These are phyloP conservation scores for Sepioteuthis lessoniana DNA, from an alignment of 2,888 invertebrate species.

Conservation along the genomic window DNA sequence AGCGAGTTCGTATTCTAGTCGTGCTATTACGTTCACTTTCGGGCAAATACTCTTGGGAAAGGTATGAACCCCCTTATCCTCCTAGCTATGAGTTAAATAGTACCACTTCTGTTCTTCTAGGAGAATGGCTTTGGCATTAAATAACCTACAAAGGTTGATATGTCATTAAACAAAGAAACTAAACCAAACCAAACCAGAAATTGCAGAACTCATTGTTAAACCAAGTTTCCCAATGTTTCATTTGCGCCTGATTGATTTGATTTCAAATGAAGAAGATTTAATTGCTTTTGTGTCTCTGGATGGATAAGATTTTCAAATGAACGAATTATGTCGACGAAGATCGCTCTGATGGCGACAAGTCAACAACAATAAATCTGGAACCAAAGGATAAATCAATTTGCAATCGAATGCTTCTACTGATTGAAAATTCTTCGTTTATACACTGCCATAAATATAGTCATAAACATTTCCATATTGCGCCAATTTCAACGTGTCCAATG, in stretches of 20 bases:
- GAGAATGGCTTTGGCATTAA: no score
- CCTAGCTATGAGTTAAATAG: no score
- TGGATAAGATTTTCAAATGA: not conserved
- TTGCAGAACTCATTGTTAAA: not conserved
- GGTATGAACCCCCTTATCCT: no score
- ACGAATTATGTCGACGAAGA: not conserved
- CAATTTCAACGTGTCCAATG: no score
- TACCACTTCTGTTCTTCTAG: no score
- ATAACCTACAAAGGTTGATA: no score
- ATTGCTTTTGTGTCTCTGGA: no score
- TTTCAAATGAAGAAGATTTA: not conserved
- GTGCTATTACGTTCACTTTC: no score
- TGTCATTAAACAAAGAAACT: no score
- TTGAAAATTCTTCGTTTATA: not conserved
- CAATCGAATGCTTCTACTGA: not conserved
- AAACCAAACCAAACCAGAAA: no score
- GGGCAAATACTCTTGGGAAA: no score
- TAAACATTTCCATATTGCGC: not conserved
- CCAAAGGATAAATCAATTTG: not conserved
- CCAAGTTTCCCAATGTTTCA: not conserved
- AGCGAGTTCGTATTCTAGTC: no score
- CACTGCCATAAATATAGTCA: not conserved
- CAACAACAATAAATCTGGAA: not conserved
- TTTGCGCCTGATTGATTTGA: not conserved
- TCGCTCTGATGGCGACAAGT: not conserved